These are phyloP conservation scores for Eupithecia dodoneata DNA, from an alignment of 2,888 invertebrate genomes.

Conservation along the genomic window DNA sequence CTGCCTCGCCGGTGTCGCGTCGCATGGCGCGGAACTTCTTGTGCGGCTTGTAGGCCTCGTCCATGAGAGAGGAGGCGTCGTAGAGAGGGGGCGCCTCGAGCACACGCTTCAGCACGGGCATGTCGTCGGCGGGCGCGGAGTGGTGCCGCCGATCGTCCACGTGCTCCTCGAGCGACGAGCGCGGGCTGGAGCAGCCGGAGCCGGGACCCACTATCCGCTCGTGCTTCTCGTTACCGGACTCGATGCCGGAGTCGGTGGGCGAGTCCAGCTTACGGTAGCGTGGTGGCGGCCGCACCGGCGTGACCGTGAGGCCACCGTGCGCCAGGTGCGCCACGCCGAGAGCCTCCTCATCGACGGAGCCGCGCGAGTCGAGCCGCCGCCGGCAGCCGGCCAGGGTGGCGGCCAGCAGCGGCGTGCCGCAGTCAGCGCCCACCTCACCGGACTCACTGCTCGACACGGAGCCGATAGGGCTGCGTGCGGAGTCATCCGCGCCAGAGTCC, in stretches of 20 bases:
- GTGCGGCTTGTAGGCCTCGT: constrained; percentile 97
- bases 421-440: constrained; percentile 89
- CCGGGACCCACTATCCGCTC: constrained; percentile 88
- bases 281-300: constrained; percentile 86
- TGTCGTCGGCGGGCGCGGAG: constrained; percentile 89
- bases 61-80: constrained; percentile 95
- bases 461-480: constrained; percentile 92
- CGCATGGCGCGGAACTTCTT: constrained; percentile 96
- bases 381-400: constrained; percentile 89
- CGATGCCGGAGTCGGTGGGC: constrained; percentile 96
- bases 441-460: constrained; percentile 96
- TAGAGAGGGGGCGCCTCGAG: constrained; percentile 96
- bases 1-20: constrained; percentile 92
- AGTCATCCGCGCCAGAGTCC: constrained; percentile 89
- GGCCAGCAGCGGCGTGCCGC: constrained; percentile 89
- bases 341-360: constrained; percentile 90
- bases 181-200: constrained; percentile 93
- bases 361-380: constrained; percentile 89
- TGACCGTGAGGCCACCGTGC: constrained; percentile 89
- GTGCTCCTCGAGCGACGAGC: constrained; percentile 92
- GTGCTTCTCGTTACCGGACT: constrained; percentile 95
- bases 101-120: constrained; percentile 96
- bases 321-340: constrained; percentile 88
- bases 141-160: constrained; percentile 83
- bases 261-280: constrained; percentile 94